phyloP scores from a whole-genome alignment of 2,797 vertebrate species.

The Acanthopagrus latus region DNA sequence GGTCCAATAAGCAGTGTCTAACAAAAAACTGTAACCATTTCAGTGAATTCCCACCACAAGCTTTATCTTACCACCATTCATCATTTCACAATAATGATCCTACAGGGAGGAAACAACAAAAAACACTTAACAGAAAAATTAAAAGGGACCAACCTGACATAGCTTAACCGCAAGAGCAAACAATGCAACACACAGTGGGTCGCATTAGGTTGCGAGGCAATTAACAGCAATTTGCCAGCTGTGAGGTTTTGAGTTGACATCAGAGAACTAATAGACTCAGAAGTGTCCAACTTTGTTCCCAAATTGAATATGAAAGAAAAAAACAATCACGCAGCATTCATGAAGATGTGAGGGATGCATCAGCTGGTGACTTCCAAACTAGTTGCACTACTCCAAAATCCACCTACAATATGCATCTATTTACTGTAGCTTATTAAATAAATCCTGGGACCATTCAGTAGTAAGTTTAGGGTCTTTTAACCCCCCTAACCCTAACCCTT shows the following conservation, averaged over 20 bases:
- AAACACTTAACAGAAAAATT: not conserved
- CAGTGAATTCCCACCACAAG: not conserved
- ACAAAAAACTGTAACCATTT: not conserved
- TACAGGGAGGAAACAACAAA: conserved; percentile 7
- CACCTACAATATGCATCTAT: too few species aligned
- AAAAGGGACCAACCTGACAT: not conserved
- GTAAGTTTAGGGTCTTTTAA: too few species aligned
- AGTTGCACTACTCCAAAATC: too few species aligned
- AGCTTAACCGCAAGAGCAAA: conserved; percentile 33
- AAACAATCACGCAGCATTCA: not conserved
- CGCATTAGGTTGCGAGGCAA: conserved; percentile 28
- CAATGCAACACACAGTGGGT: conserved; percentile 28
- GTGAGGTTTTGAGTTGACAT: conserved; percentile 19
- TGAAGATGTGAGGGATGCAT: not conserved
- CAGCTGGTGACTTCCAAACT: too few species aligned
- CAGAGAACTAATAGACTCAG: conserved; percentile 2
- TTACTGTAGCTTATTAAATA: too few species aligned
- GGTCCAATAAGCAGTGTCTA: not conserved
- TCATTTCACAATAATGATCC: conserved; percentile 9
- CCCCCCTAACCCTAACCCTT: too few species aligned
- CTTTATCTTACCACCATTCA: conserved; percentile 6
- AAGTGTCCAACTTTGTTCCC: conserved; percentile 17
- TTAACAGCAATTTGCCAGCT: conserved; percentile 44
- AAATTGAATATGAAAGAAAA: conserved; percentile 13
- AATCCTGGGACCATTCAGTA: too few species aligned